Evolutionary conservation across 2,888 invertebrate species (phyloP).

Genomic region (Rhingia rostrata): DNA sequence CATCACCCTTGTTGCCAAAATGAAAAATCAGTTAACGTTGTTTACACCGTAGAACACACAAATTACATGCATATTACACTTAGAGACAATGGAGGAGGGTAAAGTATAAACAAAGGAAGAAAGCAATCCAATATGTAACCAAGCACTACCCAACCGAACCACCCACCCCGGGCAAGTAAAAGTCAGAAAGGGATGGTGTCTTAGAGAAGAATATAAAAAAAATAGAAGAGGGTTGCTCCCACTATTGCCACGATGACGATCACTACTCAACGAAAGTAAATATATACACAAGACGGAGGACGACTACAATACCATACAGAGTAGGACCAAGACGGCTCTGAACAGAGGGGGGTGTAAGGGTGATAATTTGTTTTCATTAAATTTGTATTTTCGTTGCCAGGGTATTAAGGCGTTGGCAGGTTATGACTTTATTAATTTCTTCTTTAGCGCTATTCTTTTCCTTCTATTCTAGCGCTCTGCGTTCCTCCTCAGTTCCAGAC

Average conservation of each 20-base stretch:
- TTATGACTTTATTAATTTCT: conserved; percentile 77
- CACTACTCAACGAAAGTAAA: conserved; percentile 64
- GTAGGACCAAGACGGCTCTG: conserved; percentile 21
- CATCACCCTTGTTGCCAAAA: conserved; percentile 70
- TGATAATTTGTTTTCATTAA: conserved; percentile 76
- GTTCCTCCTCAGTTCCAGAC: conserved; percentile 23
- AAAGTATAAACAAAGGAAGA: conserved; percentile 17
- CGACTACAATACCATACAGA: conserved; percentile 6
- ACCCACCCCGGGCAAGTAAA: conserved; percentile 13
- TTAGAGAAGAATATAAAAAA: conserved; percentile 5
- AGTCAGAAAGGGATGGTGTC: conserved; percentile 35
- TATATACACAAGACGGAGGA: conserved; percentile 52
- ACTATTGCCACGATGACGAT: conserved; percentile 62
- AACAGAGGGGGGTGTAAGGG: conserved; percentile 52
- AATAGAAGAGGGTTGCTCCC: conserved; percentile 58
- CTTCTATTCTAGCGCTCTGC: neutral
- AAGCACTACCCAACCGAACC: conserved; percentile 4
- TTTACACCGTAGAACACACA: conserved; percentile 73
- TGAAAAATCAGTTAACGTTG: conserved; percentile 74
- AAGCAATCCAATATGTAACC: conserved; percentile 41
- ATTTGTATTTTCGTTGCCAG: conserved; percentile 74
- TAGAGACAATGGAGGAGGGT: conserved; percentile 40
- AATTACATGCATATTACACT: conserved; percentile 74
- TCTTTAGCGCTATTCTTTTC: conserved; percentile 66
- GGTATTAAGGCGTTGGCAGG: conserved; percentile 77